Base-by-base conservation (phyloP, 2,113 vertebrate genomes). In the Elanoides forficatus region DNA sequence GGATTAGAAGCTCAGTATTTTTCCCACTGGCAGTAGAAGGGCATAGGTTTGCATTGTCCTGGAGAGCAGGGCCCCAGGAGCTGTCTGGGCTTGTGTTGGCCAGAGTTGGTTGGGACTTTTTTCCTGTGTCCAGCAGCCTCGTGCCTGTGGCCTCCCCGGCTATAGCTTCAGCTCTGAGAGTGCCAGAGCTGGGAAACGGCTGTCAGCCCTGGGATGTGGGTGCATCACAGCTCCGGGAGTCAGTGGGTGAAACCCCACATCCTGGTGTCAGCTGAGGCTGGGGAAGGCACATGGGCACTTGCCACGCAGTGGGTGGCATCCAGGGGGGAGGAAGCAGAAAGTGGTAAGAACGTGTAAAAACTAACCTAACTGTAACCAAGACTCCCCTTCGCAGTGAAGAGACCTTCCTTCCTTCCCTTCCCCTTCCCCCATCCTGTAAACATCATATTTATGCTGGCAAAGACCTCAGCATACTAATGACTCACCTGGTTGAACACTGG, bases 21-120 rank as follows among this genome's bases (percentile, higher is more conserved):
- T 43, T 36, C 27, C n/a, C 4, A 2, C 38, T 63, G 20, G 8
- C 26, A 14, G 47, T 13, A 15, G 38, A 72, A 43, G 15, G 6
- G 15, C 12, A 2, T 12, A 11, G 22, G 19, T 32, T 65, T 58
- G 16, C 14, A 7, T 7, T 40, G 26, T 40, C n/a, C 3, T 5
- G 60, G 25, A 56, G 60, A 58, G 22, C 26, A 42, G 71, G 32
- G 19, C 29, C 16, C 32, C 0, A 0, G 22, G n/a, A 34, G 20
- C 47, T n/a, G 6, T 25, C 15, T 26, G 10, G 21, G 8, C 9
- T 27, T 42, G 22, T 23, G 6, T 10, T 56, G 21, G 19, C 17
- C 21, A 4, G 17, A 7, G 3, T n/a, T 23, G 17, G 2, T 0
- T 32, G 59, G 15, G 43, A 15, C 7, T 36, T 40, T 30, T 42